A percentile compares a stretch with the other conserved stretches of the same genome.
Evolutionary conservation across 2,113 vertebrate species (phyloP).

Genomic region (Oryzias curvinotus): DNA sequence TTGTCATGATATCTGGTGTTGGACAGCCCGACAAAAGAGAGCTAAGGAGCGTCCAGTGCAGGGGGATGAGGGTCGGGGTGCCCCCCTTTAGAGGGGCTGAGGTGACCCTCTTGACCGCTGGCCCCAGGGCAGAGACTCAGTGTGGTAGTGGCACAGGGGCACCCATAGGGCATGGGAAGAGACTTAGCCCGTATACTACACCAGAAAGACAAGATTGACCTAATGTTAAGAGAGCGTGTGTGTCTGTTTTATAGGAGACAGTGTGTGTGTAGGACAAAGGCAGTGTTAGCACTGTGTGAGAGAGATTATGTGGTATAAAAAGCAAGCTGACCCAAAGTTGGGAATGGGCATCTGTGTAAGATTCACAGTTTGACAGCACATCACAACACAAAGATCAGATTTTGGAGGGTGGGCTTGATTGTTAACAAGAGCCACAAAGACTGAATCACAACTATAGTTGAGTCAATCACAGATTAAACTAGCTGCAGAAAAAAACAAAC

Average conservation of each 20-base stretch:
- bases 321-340: slow-evolving; percentile 69
- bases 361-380: slow-evolving; percentile 75
- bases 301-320: slow-evolving; percentile 71
- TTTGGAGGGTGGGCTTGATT: slow-evolving; percentile 46
- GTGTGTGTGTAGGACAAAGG: slow-evolving; percentile 63
- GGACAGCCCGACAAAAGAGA: slow-evolving; percentile 81
- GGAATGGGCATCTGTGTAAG: slow-evolving; percentile 73
- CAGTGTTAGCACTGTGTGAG: slow-evolving; percentile 58
- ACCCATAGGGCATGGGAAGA: slow-evolving; percentile 83
- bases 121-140: slow-evolving; percentile 83
- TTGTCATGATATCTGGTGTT: slow-evolving; percentile 73
- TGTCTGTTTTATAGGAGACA: slow-evolving; percentile 54
- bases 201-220: slow-evolving; percentile 60
- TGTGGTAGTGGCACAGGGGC: slow-evolving; percentile 87
- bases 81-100: slow-evolving; percentile 78
- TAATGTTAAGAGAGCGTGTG: slow-evolving; percentile 64
- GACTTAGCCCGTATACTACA: slow-evolving; percentile 65
- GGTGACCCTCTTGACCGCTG: slow-evolving; percentile 87
- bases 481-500: slow-evolving; percentile 19
- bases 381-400: slow-evolving; percentile 70
- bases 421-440: slow-evolving; percentile 50
- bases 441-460: slow-evolving; percentile 33
- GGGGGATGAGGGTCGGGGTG: slow-evolving; percentile 78
- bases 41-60: slow-evolving; percentile 80
- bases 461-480: slow-evolving; percentile 29